Evolutionary conservation across 2,113 vertebrate genomes (phyloP), one percentile per base, ranked within the genome.

Genomic region (Hippocampus zosterae): DNA sequence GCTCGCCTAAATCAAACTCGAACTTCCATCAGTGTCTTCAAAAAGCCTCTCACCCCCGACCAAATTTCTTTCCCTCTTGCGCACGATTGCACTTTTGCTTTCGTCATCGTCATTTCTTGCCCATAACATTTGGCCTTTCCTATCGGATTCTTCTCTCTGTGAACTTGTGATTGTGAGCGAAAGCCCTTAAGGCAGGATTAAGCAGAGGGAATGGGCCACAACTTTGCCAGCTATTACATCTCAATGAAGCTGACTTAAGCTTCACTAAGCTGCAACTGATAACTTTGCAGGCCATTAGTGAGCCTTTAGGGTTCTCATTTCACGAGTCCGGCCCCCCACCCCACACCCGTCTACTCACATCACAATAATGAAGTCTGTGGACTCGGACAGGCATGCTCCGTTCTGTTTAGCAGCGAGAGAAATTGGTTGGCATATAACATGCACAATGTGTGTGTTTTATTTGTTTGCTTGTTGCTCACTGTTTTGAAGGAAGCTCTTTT

Each of bases 261-360:
- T 91, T 81, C 86, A 87, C 87, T 91, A 90, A 92, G 88, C 91
- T 76, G 83, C 88, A 85, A 88, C 88, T 90, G 89, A 91, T 91
- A 92, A 91, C 89, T 89, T 91, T 92, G 84, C 88, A 87, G 89
- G 88, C 84, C 89, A 90, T 91, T 91, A 91, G 82, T 52, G 69
- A 84, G 71, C 83, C 82, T 90, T 81, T 87, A 76, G 75, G 69
- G 78, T 77, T 80, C 79, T 82, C 81, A 77, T 88, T 85, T 77
- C 79, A 74, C 63, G 10, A 41, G 29, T 18, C 18, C 33, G 7
- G 9, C 3, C 27, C 74, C 82, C 77, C 21, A 3, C 21, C 21
- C 73, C 80, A 74, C 52, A 53, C 21, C 52, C 73, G 70, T 68
- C 77, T 82, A 81, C 73, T 68, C 41, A 72, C 84, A 85, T 82